Base-by-base conservation (phyloP, 30 jellyfish, hydroid and myxozoan species). In the Cassiopea xamachana region DNA sequence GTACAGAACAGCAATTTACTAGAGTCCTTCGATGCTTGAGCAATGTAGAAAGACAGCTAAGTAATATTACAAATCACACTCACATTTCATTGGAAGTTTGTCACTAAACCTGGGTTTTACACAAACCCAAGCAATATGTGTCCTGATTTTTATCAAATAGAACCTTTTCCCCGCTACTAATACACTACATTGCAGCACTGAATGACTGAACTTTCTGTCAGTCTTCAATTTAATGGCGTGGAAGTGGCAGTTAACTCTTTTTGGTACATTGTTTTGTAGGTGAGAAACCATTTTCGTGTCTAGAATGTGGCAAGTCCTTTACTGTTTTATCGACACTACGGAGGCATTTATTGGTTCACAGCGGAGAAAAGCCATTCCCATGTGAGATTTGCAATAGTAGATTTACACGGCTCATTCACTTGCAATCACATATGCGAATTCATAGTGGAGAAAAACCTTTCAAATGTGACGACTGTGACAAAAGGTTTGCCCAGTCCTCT, bases 311-410 rank as follows among this genome's bases (percentile, higher is more conserved):
- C 14, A 89, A 80, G 77, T 73, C 89, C 43, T 89, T 89, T 86
- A 81, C 96, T 7, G 92, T 81, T 8, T 73, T 82, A n/a, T 89
- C 92, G 16, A 81, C 92, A 17, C 84, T 89, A 6, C 92, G 92
- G 8, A 46, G 92, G n/a, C 96, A 89, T 73, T 50, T 89, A 13
- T 60, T 81, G 68, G 50, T 82, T 4, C 96, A 89, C 72, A 60
- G 87, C 7, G 96, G 96, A 49, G 92, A 89, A 51, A 89, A 81
- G 50, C 96, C 96, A n/a, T 89, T 51, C 80, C 90, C 80, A 60
- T 89, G 96, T 75, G 72, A 59, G 27, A 47, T 59, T 39, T 89
- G 96, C 85, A 59, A 68, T 77, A 70, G 87, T 60, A 46, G 89
- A 61, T 89, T 89, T 76, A 74, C 96, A 43, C 46, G 92, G 8